phyloP scores from a whole-genome alignment of 2,797 vertebrate genomes.

The Miichthys miiuy region DNA sequence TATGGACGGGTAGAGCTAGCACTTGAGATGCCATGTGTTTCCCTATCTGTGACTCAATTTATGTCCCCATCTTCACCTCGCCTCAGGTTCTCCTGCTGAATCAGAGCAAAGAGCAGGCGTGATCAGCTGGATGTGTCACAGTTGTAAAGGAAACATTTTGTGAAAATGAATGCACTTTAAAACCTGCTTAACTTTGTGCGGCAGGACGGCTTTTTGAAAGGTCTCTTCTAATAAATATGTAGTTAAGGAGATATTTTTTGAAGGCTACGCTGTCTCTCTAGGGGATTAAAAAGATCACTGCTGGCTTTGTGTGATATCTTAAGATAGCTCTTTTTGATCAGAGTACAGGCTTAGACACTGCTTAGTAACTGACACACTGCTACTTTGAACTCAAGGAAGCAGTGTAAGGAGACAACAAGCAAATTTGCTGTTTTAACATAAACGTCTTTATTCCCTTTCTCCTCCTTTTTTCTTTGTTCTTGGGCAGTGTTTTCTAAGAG shows the following conservation, averaged over 20 bases:
- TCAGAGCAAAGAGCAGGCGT: slow-evolving; percentile 38
- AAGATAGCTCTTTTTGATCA: slow-evolving; percentile 80
- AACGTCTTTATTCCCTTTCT: slow-evolving; percentile 39
- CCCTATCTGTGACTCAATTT: slow-evolving; percentile 53
- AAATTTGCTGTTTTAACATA: slow-evolving; percentile 58
- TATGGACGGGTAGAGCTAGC: slow-evolving; percentile 60
- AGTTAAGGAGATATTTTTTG: slow-evolving; percentile 78
- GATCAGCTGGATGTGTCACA: slow-evolving; percentile 55
- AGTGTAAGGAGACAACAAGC: slow-evolving; percentile 62
- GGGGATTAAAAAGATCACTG: slow-evolving; percentile 79
- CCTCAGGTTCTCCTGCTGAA: slow-evolving; percentile 51
- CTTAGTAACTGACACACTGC: slow-evolving; percentile 59
- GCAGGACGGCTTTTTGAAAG: slow-evolving; percentile 66
- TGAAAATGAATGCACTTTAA: slow-evolving; percentile 57
- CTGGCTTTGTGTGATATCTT: slow-evolving; percentile 82
- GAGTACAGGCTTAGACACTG: slow-evolving; percentile 73
- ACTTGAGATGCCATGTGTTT: slow-evolving; percentile 76
- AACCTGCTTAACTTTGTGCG: slow-evolving; percentile 63
- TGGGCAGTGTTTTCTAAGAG: slow-evolving; percentile 22
- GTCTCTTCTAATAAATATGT: slow-evolving; percentile 78
- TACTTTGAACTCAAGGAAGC: slow-evolving; percentile 65
- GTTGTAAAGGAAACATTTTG: slow-evolving; percentile 55
- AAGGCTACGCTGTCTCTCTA: slow-evolving; percentile 68
- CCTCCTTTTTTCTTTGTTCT: slow-evolving; percentile 48
- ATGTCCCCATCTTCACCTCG: slow-evolving; percentile 58